phyloP scores from a whole-genome alignment of 1,140 invertebrate genomes.

The Lutraria rhynchaena region DNA sequence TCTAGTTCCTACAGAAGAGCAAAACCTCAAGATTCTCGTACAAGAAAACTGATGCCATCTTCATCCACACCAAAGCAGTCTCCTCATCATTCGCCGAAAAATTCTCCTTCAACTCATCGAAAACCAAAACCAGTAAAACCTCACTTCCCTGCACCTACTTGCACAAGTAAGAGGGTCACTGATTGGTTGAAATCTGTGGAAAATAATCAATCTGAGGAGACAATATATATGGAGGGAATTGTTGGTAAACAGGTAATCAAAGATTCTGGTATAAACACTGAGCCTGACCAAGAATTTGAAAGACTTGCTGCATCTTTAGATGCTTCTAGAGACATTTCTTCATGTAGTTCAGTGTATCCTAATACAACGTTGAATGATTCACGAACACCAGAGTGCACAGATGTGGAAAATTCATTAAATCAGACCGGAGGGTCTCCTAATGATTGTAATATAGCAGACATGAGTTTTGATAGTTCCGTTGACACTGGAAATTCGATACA shows the following conservation, averaged over 20 bases:
- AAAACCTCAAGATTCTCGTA: slow-evolving; percentile 63
- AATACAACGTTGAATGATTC: slow-evolving; percentile 50
- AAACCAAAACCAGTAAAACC: slow-evolving; percentile 61
- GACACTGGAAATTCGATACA: slow-evolving; percentile 62
- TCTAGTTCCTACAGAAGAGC: slow-evolving; percentile 58
- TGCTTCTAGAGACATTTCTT: slow-evolving; percentile 58
- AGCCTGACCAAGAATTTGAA: slow-evolving; percentile 69
- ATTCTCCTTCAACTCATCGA: slow-evolving; percentile 65
- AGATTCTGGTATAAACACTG: slow-evolving; percentile 66
- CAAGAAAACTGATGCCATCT: slow-evolving; percentile 63
- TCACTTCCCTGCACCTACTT: slow-evolving; percentile 65
- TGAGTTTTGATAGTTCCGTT: slow-evolving; percentile 76
- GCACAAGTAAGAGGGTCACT: slow-evolving; percentile 74
- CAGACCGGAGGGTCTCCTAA: slow-evolving; percentile 5
- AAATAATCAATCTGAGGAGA: slow-evolving; percentile 40
- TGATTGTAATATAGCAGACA: slow-evolving; percentile 68
- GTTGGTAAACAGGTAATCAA: slow-evolving; percentile 53
- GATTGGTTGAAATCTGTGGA: slow-evolving; percentile 79
- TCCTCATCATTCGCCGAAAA: slow-evolving; percentile 67
- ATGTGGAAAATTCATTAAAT: slow-evolving; percentile 32
- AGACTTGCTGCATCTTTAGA: slow-evolving; percentile 60
- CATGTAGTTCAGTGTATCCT: slow-evolving; percentile 55
- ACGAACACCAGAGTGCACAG: slow-evolving; percentile 30
- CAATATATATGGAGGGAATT: slow-evolving; percentile 54
- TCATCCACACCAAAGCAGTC: slow-evolving; percentile 71